A percentile compares a stretch with the other conserved stretches of the same genome.
Conservation (phyloP, 35 echinoderm and acorn worm genomes). For the Heliocidaris tuberculata region DNA sequence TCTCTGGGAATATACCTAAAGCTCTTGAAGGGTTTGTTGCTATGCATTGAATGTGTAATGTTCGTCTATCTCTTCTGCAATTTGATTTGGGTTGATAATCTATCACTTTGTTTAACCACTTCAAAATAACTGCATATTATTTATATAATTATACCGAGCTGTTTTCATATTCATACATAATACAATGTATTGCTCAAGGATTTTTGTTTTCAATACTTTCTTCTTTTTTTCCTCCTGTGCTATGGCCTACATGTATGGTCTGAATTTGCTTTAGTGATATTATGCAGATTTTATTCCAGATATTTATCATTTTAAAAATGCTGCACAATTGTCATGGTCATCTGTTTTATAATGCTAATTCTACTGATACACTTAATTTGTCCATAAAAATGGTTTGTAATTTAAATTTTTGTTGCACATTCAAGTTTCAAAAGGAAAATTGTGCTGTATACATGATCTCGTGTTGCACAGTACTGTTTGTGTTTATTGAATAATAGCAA, state of each 20-base stretch:
- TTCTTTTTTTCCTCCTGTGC: background rate
- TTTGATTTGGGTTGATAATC: background rate
- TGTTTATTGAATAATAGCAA: too few species aligned
- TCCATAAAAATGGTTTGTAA: too few species aligned
- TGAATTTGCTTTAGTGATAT: background rate
- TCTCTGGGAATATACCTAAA: constrained; percentile 78
- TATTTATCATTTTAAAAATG: background rate
- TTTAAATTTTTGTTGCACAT: too few species aligned
- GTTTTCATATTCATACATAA: background rate
- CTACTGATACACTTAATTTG: too few species aligned
- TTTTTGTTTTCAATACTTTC: background rate
- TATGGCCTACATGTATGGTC: background rate
- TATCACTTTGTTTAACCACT: background rate
- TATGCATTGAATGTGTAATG: constrained; percentile 57
- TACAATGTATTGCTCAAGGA: background rate
- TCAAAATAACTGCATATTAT: background rate
- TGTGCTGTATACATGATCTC: too few species aligned
- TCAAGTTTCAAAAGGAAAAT: too few species aligned
- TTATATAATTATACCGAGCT: background rate
- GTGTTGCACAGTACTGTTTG: too few species aligned
- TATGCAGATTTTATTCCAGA: background rate
- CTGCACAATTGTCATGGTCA: background rate
- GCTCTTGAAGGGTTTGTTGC: constrained; percentile 81
- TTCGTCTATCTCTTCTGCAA: background rate
- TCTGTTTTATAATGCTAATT: background rate